Evolutionary conservation across 2,113 vertebrate species (phyloP).

Genomic region (Empidonax traillii): DNA sequence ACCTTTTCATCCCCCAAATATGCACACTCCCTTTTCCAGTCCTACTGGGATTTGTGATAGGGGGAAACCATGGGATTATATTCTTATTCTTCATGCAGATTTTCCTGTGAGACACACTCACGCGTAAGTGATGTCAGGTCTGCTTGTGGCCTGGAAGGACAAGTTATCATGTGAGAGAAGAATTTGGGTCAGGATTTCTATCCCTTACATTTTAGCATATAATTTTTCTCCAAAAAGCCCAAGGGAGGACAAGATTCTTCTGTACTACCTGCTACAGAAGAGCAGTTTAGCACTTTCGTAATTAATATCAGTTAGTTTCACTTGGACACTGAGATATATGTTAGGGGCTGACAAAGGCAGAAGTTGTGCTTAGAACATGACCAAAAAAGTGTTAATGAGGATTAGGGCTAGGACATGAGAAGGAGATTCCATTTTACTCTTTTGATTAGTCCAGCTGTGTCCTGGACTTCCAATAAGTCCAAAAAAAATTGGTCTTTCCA

Average conservation of each 20-base stretch:
- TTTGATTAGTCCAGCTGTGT: background rate
- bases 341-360: background rate
- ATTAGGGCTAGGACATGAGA: background rate
- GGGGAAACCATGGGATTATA: background rate
- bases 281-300: background rate
- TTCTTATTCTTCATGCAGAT: background rate
- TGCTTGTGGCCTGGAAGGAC: background rate
- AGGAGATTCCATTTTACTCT: background rate
- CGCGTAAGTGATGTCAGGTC: background rate
- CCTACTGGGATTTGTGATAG: background rate
- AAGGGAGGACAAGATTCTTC: background rate
- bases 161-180: background rate
- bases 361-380: background rate
- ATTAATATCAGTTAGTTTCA: background rate
- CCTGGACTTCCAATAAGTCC: background rate
- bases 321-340: background rate
- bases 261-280: background rate
- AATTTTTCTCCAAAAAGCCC: background rate
- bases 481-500: background rate
- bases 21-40: fast-evolving
- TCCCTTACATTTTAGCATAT: background rate
- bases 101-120: background rate
- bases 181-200: background rate
- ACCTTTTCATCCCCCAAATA: background rate
- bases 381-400: background rate